Base-by-base conservation (phyloP, 2,113 vertebrate genomes). In the Corythornis cristatus region DNA sequence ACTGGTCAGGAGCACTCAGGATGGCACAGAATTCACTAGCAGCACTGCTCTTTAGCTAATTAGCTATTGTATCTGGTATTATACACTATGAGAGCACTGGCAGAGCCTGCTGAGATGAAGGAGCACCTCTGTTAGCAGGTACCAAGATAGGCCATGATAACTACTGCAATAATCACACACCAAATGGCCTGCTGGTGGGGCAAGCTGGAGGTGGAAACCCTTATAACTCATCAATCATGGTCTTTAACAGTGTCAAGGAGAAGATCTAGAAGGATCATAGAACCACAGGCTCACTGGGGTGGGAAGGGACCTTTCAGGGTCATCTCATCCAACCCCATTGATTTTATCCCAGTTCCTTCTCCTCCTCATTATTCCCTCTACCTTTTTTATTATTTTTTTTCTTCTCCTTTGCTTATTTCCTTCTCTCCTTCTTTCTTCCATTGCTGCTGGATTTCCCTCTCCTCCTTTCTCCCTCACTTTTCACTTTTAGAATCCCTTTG, bases 11-110 rank as follows among this genome's bases (percentile, higher is more conserved):
- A 77, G 26, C 21, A 4, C 60, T 50, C 31, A 15, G 77, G 11
- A 14, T 10, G 13, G 42, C 9, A 37, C 43, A 23, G 57, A 31
- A 60, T 53, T 50, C 50, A 16, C 4, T 8, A 62, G n/a, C 9
- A 11, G n/a, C 42, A 56, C 53, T n/a, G 51, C 29, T 64, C 22
- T 0, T 18, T 20, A 61, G 48, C n/a, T 28, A 60, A 33, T 10
- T 5, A 26, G 43, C 28, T 20, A 5, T 31, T 11, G 10, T 19
- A 46, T 37, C 56, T 3, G 26, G 28, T 2, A 0, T 3, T 51
- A 37, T 5, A 26, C 6, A 1, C 8, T 68, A 9, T 1, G 42
- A n/a, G 43, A 80, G 60, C 31, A 6, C 48, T 4, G 23, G 18
- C 6, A 28, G 16, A 60, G 48, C 5, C 3, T 56, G 5, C 0